These are phyloP conservation scores for Donacobius atricapilla DNA, from an alignment of 2,113 vertebrate genomes.

Conservation along the genomic window DNA sequence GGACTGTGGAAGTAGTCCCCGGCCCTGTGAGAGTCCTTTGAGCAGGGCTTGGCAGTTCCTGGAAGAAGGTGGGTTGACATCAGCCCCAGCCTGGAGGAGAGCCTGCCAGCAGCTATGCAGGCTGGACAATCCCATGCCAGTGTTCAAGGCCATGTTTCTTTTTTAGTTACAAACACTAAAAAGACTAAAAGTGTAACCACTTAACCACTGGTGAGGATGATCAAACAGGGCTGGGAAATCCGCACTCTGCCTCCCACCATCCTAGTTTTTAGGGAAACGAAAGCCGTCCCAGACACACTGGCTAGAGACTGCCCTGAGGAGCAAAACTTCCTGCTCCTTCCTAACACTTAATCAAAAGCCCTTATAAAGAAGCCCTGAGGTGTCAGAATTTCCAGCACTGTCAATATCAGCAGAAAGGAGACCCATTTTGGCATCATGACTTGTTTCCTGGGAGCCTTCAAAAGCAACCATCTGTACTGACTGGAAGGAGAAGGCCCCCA, in stretches of 20 bases:
- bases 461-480: background rate
- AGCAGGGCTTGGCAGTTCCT: background rate
- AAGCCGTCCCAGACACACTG: background rate
- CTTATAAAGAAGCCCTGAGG: background rate
- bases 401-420: background rate
- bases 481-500: accelerated
- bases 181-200: background rate
- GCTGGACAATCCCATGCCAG: background rate
- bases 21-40: background rate
- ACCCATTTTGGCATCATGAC: background rate
- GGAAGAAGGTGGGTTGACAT: background rate
- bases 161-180: background rate
- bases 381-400: background rate
- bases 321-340: background rate
- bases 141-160: accelerated
- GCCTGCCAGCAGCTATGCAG: accelerated
- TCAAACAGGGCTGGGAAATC: background rate
- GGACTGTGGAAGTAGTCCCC: background rate
- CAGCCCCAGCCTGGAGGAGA: background rate
- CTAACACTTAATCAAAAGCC: background rate
- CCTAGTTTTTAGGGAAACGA: background rate
- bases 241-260: background rate
- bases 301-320: background rate
- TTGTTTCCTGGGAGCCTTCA: background rate
- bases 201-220: background rate